Percentiles rank a stretch among this genome's conserved stretches.
phyloP scores from a whole-genome alignment of 2,888 invertebrate genomes.

The Dysmachus trigonus region DNA sequence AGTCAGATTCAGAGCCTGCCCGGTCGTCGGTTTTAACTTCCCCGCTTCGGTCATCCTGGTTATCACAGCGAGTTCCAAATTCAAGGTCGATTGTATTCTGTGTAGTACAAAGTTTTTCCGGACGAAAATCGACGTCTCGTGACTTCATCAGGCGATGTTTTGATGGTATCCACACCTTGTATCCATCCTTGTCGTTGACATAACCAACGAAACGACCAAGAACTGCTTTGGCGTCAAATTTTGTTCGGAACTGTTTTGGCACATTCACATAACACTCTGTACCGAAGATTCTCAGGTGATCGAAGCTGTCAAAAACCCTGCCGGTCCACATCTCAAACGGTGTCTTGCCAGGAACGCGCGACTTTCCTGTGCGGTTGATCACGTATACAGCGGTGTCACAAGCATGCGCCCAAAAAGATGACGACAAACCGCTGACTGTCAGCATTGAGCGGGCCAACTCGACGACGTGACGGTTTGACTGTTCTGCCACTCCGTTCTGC shows the following conservation, averaged over 20 bases:
- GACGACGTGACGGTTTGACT: background rate
- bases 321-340: background rate
- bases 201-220: no score
- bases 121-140: background rate
- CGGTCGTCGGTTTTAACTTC: background rate
- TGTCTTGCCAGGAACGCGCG: background rate
- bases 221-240: background rate
- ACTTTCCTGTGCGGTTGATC: background rate
- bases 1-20: background rate
- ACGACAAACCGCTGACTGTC: background rate
- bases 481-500: conserved; percentile 1
- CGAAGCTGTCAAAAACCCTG: background rate
- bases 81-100: background rate
- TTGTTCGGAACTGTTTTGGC: background rate
- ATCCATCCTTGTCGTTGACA: background rate
- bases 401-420: background rate
- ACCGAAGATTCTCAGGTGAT: background rate
- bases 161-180: background rate
- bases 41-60: background rate
- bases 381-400: background rate
- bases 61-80: background rate
- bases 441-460: background rate
- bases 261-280: background rate
- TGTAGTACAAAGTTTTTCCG: background rate
- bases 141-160: background rate